Percentiles rank a stretch among this genome's conserved stretches.
These are phyloP conservation scores for Zhengitettix transpicula DNA, from an alignment of 2,888 invertebrate genomes.

Conservation along the genomic window DNA sequence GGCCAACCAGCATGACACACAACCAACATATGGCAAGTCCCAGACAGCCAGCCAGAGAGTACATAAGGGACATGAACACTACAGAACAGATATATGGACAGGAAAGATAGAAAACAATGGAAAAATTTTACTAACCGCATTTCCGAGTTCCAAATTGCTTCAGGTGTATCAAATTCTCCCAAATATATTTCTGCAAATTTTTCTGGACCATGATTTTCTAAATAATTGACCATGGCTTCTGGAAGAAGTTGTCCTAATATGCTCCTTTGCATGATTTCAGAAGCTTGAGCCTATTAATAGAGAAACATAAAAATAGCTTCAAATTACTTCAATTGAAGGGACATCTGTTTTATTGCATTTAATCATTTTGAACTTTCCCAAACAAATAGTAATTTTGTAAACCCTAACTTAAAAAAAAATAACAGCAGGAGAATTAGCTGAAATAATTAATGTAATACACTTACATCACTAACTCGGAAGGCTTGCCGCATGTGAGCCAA, in stretches of 20 bases:
- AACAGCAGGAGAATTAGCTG: neutral
- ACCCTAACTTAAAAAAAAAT: neutral
- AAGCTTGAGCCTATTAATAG: conserved; percentile 25
- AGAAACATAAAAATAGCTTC: too few species aligned
- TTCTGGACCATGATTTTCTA: conserved; percentile 95
- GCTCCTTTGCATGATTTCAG: conserved; percentile 81
- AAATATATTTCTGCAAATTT: conserved; percentile 95
- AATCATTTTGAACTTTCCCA: too few species aligned
- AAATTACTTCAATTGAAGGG: too few species aligned
- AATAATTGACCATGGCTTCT: conserved; percentile 97
- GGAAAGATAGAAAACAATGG: neutral
- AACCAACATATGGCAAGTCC: too few species aligned
- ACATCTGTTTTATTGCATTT: too few species aligned
- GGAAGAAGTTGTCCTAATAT: conserved; percentile 87
- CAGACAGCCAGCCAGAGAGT: neutral
- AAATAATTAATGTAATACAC: neutral
- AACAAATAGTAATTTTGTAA: neutral
- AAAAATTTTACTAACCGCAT: conserved; percentile 50
- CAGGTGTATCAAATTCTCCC: conserved; percentile 98
- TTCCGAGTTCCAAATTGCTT: conserved; percentile 97
- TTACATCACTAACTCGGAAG: conserved; percentile 78
- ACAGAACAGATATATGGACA: neutral
- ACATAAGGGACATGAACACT: neutral
- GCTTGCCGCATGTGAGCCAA: conserved; percentile 92
- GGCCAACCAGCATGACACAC: too few species aligned